Evolutionary conservation across 2,888 invertebrate species (phyloP).

Genomic region (Candidula unifasciata): DNA sequence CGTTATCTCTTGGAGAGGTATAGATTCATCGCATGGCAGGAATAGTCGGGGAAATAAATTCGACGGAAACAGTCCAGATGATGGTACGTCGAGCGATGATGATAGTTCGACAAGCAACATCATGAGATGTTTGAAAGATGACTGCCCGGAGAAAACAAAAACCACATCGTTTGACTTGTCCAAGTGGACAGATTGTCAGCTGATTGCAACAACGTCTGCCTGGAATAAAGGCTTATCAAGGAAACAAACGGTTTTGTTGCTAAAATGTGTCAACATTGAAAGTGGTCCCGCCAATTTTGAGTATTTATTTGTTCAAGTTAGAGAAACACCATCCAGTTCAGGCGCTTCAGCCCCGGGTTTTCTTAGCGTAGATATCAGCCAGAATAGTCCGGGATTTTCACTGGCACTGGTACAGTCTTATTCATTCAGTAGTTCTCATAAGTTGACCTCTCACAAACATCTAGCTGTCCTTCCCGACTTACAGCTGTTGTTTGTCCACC

Average conservation of each 20-base stretch:
- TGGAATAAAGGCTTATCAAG: not conserved
- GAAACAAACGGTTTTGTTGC: constrained; percentile 25
- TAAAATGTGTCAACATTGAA: constrained; percentile 2
- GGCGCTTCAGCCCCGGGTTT: not conserved
- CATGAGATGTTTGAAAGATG: too few species aligned
- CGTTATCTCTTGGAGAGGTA: not conserved
- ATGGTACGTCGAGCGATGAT: too few species aligned
- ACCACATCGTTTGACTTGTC: not conserved
- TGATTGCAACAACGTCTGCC: not conserved
- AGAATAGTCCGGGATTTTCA: not conserved
- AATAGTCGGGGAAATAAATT: too few species aligned
- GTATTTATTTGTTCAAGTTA: constrained; percentile 20
- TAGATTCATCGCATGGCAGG: not conserved
- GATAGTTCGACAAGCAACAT: too few species aligned
- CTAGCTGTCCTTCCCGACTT: not conserved
- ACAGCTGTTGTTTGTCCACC: not conserved
- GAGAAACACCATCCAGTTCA: not conserved
- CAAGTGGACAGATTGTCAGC: not conserved
- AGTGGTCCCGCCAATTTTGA: not conserved
- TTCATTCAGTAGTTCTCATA: not conserved
- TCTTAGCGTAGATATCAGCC: not conserved
- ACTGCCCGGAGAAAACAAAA: not conserved
- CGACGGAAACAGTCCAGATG: too few species aligned
- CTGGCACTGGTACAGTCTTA: not conserved
- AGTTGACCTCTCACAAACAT: not conserved